Base-by-base conservation (phyloP, 2,888 invertebrate genomes). In the Trachelus tabidus region DNA sequence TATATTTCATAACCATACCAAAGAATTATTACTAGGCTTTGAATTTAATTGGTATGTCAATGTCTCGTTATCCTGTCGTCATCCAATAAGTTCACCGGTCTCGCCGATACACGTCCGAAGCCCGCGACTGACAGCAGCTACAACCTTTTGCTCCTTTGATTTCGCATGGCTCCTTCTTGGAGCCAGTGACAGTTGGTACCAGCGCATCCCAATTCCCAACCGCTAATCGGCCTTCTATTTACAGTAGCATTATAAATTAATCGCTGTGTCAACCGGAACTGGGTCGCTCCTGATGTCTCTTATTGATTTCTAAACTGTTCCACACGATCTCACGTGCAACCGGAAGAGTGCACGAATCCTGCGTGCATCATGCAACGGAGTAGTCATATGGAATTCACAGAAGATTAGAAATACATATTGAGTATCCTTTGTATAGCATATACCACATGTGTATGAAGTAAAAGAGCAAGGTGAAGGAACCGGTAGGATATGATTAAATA, bases 31-130 rank as follows among this genome's bases (percentile, higher is more conserved):
- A 83, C 83, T 83, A 81, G 85, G 85, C 87, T 88, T 89, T 88
- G 87, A 88, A 73, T 85, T 88, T 90, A 90, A 91, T 90, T 91
- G 88, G 89, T 83, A 87, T 87, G 89, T 90, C 90, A 89, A 86
- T 87, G 89, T 88, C 88, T 89, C 87, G 89, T 89, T 90, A 89
- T 86, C 85, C 85, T 81, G 84, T 82, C 83, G 76, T 81, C 56
- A 56, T 23, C 23, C 56, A 56, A 56, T 56, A 56, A 23, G 23
- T 23, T 56, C 56, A 2, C 23, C 23, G 9, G 23, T 23, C 56
- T 56, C 23, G 23, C 56, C 56, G 56, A 56, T 56, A 56, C 23
- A 9, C 56, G 9, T 56, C 56, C 56, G 23, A 56, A 23, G 2
- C 56, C 56, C 23, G 9, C 56, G 23, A 9, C 56, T 56, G 9